Conservation (phyloP, 2,113 vertebrate species). For the Serinus canaria region DNA sequence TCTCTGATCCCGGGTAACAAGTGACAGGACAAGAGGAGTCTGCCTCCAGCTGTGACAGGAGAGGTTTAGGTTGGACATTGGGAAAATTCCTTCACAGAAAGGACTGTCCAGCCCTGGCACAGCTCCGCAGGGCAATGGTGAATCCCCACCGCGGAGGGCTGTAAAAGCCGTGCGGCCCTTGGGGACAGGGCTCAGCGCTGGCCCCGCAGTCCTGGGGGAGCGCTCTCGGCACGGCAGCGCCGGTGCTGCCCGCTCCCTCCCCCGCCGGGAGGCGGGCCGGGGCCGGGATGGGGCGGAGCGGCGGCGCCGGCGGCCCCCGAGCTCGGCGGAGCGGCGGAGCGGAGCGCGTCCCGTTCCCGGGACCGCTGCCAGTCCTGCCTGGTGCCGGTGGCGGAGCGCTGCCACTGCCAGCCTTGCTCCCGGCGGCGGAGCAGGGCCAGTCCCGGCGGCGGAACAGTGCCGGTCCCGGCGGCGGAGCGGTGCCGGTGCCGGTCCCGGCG, state of each 20-base stretch:
- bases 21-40: background rate
- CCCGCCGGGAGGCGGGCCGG: background rate
- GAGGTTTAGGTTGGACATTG: background rate
- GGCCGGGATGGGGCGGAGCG: background rate
- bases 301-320: background rate
- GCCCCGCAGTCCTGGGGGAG: background rate
- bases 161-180: background rate
- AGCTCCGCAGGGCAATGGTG: background rate
- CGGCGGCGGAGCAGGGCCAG: no score
- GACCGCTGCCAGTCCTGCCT: no score
- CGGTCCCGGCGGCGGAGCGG: no score
- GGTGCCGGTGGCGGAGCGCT: no score
- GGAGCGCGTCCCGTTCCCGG: no score
- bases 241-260: background rate
- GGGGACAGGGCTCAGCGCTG: rapidly evolving
- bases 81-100: background rate
- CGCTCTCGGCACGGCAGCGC: background rate
- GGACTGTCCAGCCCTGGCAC: background rate
- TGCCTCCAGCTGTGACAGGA: background rate
- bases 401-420: no score
- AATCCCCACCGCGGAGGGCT: no score
- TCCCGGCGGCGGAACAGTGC: no score
- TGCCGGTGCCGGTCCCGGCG: background rate
- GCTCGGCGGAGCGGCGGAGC: background rate
- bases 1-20: background rate